A percentile compares a stretch with the other conserved stretches of the same genome.
phyloP scores from a whole-genome alignment of 2,113 vertebrate genomes.

The Fregetta grallaria region DNA sequence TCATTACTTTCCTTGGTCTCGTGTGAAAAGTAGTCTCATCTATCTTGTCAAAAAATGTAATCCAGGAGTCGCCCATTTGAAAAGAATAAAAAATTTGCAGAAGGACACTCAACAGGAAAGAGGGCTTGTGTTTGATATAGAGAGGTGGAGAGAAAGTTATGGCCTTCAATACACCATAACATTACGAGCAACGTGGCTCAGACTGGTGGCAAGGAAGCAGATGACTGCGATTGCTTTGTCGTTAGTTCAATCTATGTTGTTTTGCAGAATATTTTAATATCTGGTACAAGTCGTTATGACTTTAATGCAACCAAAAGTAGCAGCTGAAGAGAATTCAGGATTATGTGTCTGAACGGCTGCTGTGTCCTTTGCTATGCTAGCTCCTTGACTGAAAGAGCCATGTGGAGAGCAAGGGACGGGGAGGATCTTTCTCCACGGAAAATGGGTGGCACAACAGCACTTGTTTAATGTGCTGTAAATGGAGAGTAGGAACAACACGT shows the following conservation, averaged over 20 bases:
- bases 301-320: neutral
- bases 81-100: constrained; percentile 1
- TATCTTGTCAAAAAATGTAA: constrained; percentile 52
- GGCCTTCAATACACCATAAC: rapidly evolving
- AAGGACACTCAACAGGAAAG: neutral
- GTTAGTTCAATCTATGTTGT: neutral
- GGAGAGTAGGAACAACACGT: neutral
- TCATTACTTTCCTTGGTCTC: constrained; percentile 53
- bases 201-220: neutral
- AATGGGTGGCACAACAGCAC: rapidly evolving
- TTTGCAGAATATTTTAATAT: neutral
- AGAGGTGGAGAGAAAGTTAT: neutral
- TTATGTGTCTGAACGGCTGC: neutral
- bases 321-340: neutral
- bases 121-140: neutral
- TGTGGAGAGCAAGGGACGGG: neutral
- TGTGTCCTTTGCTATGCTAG: neutral
- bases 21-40: constrained; percentile 43
- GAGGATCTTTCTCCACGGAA: neutral
- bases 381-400: neutral
- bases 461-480: neutral
- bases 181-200: neutral
- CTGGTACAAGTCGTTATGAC: too few species aligned
- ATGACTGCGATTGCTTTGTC: neutral
- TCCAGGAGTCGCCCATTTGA: neutral